Conservation (phyloP, 2,113 vertebrate species). For the Coracopsis vasa region DNA sequence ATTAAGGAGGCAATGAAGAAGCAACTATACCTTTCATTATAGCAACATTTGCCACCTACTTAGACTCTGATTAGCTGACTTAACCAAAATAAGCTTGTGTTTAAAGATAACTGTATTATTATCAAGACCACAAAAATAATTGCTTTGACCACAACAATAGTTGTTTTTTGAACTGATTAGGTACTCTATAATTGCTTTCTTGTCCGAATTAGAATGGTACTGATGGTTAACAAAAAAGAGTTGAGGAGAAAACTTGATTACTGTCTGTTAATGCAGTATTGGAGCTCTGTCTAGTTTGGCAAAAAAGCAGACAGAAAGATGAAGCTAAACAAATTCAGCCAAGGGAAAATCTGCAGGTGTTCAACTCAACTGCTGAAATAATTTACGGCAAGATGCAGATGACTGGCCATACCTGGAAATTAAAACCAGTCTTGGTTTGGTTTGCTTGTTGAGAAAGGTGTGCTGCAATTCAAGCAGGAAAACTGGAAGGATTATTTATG, state of each 20-base stretch:
- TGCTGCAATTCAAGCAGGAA: neutral
- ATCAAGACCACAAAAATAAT: neutral
- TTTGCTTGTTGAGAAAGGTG: neutral
- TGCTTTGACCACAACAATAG: neutral
- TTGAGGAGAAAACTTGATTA: neutral
- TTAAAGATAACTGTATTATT: neutral
- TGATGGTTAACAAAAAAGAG: neutral
- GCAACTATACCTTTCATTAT: accelerated
- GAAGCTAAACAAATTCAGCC: neutral
- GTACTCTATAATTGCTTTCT: neutral
- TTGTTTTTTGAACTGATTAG: neutral
- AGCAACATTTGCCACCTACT: neutral
- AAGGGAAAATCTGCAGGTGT: neutral
- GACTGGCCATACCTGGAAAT: neutral
- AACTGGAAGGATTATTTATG: neutral
- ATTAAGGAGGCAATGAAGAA: neutral
- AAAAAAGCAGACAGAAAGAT: neutral
- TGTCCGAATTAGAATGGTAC: neutral
- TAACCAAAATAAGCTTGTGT: neutral
- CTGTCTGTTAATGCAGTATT: neutral
- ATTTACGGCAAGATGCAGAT: neutral
- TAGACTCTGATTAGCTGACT: neutral
- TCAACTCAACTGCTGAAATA: neutral
- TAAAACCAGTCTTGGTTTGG: neutral
- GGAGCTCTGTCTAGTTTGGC: neutral